A percentile compares a stretch with the other conserved stretches of the same genome.
phyloP scores from a whole-genome alignment of 2,888 invertebrate genomes.

The Luffia ferchaultella region DNA sequence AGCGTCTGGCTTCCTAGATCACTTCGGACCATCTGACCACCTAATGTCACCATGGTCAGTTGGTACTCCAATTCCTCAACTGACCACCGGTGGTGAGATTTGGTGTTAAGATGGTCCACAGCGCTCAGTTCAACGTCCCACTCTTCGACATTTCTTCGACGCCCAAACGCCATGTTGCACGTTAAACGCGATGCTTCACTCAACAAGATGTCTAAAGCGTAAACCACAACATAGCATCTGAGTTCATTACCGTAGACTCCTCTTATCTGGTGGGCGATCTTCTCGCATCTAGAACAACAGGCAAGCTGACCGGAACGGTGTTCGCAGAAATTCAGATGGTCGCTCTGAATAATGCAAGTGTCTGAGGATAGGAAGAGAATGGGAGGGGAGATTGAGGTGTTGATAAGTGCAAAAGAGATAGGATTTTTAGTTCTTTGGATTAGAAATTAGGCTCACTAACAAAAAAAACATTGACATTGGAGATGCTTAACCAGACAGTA shows the following conservation, averaged over 20 bases:
- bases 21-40: too few species aligned
- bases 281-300: conserved; percentile 29
- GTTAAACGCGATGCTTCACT: too few species aligned
- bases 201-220: too few species aligned
- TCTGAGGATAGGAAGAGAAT: not conserved
- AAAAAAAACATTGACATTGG: not conserved
- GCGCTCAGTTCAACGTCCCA: too few species aligned
- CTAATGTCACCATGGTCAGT: too few species aligned
- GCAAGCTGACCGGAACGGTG: conserved; percentile 23
- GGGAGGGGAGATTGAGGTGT: not conserved
- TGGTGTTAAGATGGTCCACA: too few species aligned
- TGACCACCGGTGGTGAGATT: too few species aligned
- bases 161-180: too few species aligned
- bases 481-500: not conserved
- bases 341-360: not conserved
- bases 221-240: not conserved
- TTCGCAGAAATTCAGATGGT: conserved; percentile 23
- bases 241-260: conserved; percentile 33
- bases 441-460: not conserved
- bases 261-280: conserved; percentile 36
- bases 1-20: too few species aligned
- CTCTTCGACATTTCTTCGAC: too few species aligned
- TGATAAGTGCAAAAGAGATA: not conserved
- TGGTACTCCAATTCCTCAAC: too few species aligned
- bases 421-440: not conserved